Conservation (phyloP, 2,888 invertebrate species). For the Cheilosia vernalis region DNA sequence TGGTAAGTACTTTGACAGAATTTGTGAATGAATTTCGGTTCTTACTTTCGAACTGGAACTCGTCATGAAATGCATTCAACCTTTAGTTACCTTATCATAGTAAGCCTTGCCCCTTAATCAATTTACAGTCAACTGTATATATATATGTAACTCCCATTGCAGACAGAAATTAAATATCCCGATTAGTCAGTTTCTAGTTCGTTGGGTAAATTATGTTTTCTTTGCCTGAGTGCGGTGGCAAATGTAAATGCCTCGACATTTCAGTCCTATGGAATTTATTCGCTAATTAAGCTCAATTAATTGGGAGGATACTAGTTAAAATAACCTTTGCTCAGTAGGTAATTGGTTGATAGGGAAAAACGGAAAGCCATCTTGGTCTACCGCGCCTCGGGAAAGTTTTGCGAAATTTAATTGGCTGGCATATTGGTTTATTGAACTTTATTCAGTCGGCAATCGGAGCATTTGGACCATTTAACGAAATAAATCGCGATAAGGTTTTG, state of each 20-base stretch:
- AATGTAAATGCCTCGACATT: constrained; percentile 13
- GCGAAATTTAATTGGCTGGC: constrained; percentile 5
- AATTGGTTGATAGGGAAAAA: constrained; percentile 34
- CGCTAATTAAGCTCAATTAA: constrained; percentile 48
- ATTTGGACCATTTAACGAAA: not conserved
- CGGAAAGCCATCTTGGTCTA: constrained; percentile 12
- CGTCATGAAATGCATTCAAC: not conserved
- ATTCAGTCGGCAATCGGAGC: not conserved
- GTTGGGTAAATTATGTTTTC: constrained; percentile 19
- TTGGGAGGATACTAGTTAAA: constrained; percentile 23
- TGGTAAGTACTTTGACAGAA: constrained; percentile 39
- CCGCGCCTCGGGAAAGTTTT: not conserved
- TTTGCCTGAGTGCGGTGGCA: constrained; percentile 8
- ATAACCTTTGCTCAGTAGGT: constrained; percentile 18
- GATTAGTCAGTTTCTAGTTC: constrained; percentile 10
- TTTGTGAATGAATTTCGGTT: not conserved
- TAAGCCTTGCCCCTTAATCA: not conserved
- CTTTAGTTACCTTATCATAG: not conserved
- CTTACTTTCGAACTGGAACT: not conserved
- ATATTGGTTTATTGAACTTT: not conserved
- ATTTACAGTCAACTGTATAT: constrained; percentile 1
- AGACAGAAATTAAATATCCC: constrained; percentile 23
- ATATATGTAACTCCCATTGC: not conserved
- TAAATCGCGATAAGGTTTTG: not conserved
- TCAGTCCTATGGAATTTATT: constrained; percentile 17